Base-by-base conservation (phyloP, 2,797 vertebrate species). In the Hafferia zeledoni region DNA sequence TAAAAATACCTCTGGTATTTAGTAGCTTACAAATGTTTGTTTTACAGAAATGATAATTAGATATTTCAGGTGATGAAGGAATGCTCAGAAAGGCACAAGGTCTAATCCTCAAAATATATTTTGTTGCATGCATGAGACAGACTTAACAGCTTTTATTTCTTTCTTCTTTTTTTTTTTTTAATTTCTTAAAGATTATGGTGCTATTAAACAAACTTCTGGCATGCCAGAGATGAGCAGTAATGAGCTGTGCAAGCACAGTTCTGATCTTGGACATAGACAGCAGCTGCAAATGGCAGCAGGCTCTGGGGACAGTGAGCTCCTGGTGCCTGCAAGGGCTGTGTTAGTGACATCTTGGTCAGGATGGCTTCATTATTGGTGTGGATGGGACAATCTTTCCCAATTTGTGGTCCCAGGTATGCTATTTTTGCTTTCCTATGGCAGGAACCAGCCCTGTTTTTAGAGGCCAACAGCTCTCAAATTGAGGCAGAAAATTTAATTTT, bases 1-100 rank as follows among this genome's bases (percentile, higher is more conserved):
- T 87, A 91, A 89, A 96, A 93, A 72, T 61, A 74, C 30, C 75
- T 90, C 79, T 94, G 84, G 53, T 91, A 63, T 74, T 95, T 82
- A 69, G 52, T 24, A 93, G 65, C 87, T 72, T 52, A 50, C 46
- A 74, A 77, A 85, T 35, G 70, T 87, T 93, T 89, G 19, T 78
- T 97, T 87, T 85, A 60, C 59, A 55, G 19, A 43, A 90, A 52
- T 12, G 17, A 35, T 72, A 37, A 67, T 90, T 87, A 57, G 56
- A 2, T 87, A 61, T 80, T 86, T 91, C 41, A 87, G 83, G 72
- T 88, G 76, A n/a, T 39, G 35, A 20, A 78, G 41, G 31, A 88
- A 71, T 39, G 39, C 50, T 90, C 1, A 1, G 76, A 81, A 91
- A 16, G 17, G 18, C 41, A 53, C 17, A 57, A 37, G 10, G 17